Conservation (phyloP, 2,888 invertebrate species). For the Atethmia centrago region DNA sequence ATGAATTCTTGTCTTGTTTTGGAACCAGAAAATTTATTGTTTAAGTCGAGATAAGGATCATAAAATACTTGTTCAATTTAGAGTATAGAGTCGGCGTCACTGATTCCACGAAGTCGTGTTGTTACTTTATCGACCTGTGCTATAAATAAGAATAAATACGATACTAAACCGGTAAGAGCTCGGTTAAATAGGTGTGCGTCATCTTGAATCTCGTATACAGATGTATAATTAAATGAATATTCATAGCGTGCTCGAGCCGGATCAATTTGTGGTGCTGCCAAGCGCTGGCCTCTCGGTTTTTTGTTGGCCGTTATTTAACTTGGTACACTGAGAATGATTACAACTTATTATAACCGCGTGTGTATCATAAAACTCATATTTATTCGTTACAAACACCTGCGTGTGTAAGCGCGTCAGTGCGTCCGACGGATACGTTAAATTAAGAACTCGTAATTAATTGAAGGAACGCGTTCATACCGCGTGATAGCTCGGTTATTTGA, state of each 20-base stretch:
- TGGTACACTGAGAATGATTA: slow-evolving; percentile 80
- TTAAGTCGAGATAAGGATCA: slow-evolving; percentile 45
- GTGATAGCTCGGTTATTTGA: slow-evolving; percentile 72
- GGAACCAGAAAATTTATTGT: slow-evolving; percentile 53
- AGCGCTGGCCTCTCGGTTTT: slow-evolving; percentile 83
- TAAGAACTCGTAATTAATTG: slow-evolving; percentile 79
- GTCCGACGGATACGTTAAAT: slow-evolving; percentile 82
- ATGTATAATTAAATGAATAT: slow-evolving; percentile 85
- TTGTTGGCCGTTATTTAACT: slow-evolving; percentile 82
- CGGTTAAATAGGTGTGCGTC: slow-evolving; percentile 79
- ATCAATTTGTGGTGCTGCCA: slow-evolving; percentile 81
- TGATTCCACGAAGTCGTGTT: slow-evolving; percentile 71
- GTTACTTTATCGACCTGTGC: slow-evolving; percentile 71
- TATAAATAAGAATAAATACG: slow-evolving; percentile 76
- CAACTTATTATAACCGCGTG: slow-evolving; percentile 79
- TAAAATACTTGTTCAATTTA: slow-evolving; percentile 64
- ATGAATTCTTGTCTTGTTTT: slow-evolving; percentile 57
- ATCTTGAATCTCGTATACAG: slow-evolving; percentile 77
- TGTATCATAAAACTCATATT: slow-evolving; percentile 74
- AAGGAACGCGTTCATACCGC: slow-evolving; percentile 66
- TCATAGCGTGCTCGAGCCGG: slow-evolving; percentile 82
- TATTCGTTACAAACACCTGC: slow-evolving; percentile 83
- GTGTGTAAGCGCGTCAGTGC: slow-evolving; percentile 75
- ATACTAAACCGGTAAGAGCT: slow-evolving; percentile 75
- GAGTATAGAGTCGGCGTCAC: slow-evolving; percentile 50